phyloP scores from a whole-genome alignment of 2,888 invertebrate genomes.

The Patella ulyssiponensis region DNA sequence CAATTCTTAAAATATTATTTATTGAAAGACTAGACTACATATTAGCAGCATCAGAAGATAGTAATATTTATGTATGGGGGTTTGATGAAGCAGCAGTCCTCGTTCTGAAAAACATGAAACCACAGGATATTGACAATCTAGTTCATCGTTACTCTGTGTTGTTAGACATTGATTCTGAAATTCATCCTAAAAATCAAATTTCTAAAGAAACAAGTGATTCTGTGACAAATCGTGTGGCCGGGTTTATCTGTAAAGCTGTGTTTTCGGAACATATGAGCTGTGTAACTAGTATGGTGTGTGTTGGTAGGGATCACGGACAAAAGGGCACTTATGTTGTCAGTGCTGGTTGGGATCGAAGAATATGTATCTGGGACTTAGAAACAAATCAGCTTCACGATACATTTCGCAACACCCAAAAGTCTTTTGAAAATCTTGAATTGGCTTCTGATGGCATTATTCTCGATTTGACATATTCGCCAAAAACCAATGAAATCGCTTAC shows the following conservation, averaged over 20 bases:
- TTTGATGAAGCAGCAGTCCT: conserved; percentile 70
- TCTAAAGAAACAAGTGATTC: conserved; percentile 58
- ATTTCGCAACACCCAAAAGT: conserved; percentile 51
- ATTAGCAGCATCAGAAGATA: conserved; percentile 70
- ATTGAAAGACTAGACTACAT: conserved; percentile 70
- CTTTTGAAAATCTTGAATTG: conserved; percentile 57
- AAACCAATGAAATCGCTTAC: conserved; percentile 70
- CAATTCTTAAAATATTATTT: conserved; percentile 65
- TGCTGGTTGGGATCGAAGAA: conserved; percentile 71
- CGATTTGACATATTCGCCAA: conserved; percentile 64
- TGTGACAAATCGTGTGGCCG: conserved; percentile 71
- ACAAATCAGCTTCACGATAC: conserved; percentile 63
- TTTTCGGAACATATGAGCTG: conserved; percentile 68
- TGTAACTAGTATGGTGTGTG: conserved; percentile 69
- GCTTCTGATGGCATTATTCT: conserved; percentile 70
- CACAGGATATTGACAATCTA: conserved; percentile 60
- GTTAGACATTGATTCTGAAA: conserved; percentile 62
- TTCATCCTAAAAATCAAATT: conserved; percentile 55
- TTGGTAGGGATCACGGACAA: conserved; percentile 58
- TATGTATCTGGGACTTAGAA: conserved; percentile 71
- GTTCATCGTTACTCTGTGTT: conserved; percentile 64
- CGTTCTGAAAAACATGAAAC: conserved; percentile 67
- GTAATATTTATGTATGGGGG: conserved; percentile 71
- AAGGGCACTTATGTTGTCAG: conserved; percentile 65
- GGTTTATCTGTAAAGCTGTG: conserved; percentile 69